Evolutionary conservation across 1,140 invertebrate species (phyloP).

Genomic region (Mizuhopecten yessoensis): DNA sequence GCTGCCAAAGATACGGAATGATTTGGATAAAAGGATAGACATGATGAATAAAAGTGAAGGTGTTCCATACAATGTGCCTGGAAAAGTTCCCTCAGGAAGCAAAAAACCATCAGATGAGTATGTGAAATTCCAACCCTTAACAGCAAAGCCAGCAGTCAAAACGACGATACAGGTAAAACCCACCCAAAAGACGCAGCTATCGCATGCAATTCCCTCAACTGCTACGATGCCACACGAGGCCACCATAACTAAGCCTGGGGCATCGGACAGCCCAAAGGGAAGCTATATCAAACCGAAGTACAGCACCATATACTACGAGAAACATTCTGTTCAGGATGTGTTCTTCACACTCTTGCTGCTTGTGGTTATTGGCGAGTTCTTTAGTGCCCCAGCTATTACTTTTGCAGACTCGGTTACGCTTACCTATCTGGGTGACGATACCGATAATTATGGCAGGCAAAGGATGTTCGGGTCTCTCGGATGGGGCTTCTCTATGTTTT

Average conservation of each 20-base stretch:
- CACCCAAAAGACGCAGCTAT: not conserved
- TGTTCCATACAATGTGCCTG: not conserved
- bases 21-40: not conserved
- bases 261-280: conserved; percentile 87
- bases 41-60: conserved; percentile 17
- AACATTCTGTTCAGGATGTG: conserved; percentile 96
- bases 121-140: conserved; percentile 2
- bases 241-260: conserved; percentile 85
- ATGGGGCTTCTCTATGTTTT: conserved; percentile 99
- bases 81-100: not conserved
- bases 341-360: conserved; percentile 94
- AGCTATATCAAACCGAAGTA: conserved; percentile 92
- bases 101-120: not conserved
- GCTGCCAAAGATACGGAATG: not conserved
- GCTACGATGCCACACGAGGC: conserved; percentile 88
- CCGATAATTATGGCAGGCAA: conserved; percentile 95
- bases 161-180: not conserved
- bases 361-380: conserved; percentile 98
- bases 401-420: conserved; percentile 92
- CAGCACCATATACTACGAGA: conserved; percentile 94
- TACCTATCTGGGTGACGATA: conserved; percentile 93
- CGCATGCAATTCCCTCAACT: conserved; percentile 52
- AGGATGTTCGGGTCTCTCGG: conserved; percentile 99
- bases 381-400: conserved; percentile 97
- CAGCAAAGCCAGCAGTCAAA: not conserved